Percentiles rank a stretch among this genome's conserved stretches.
These are phyloP conservation scores for Spilogale gracilis DNA, from an alignment of 2,113 vertebrate genomes.

Conservation along the genomic window DNA sequence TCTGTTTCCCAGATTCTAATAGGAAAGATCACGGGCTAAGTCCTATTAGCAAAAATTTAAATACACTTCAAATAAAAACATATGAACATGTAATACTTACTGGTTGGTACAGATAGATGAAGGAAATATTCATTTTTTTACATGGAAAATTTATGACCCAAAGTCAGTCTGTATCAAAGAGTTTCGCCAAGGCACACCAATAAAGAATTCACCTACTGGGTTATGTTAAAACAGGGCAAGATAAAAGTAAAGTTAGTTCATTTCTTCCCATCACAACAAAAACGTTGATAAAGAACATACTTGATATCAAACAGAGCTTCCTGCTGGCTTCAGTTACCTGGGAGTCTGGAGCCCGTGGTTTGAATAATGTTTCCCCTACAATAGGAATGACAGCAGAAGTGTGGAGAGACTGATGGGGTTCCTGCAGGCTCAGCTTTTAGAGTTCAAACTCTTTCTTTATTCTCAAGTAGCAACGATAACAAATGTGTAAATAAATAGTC, in stretches of 20 bases:
- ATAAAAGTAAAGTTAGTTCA: slow-evolving; percentile 92
- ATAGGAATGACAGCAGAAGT: slow-evolving; percentile 98
- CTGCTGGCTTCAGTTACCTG: slow-evolving; percentile 95
- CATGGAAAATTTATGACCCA: slow-evolving; percentile 88
- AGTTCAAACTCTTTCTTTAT: slow-evolving; percentile 90
- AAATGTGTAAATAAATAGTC: slow-evolving; percentile 90
- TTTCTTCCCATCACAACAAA: slow-evolving; percentile 93
- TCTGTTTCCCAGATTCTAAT: slow-evolving; percentile 6
- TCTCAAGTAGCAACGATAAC: slow-evolving; percentile 85
- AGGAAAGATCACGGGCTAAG: slow-evolving; percentile 28
- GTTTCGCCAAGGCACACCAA: slow-evolving; percentile 85
- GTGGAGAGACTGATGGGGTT: slow-evolving; percentile 98
- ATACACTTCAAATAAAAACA: slow-evolving; percentile 83
- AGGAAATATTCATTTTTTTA: slow-evolving; percentile 83
- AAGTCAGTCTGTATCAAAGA: slow-evolving; percentile 87
- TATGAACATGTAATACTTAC: slow-evolving; percentile 77
- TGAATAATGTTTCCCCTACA: slow-evolving; percentile 95
- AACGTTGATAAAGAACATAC: slow-evolving; percentile 90
- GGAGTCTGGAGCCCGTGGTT: slow-evolving; percentile 92
- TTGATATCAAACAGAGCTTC: slow-evolving; percentile 91
- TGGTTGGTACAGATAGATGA: slow-evolving; percentile 77
- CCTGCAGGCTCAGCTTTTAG: slow-evolving; percentile 89
- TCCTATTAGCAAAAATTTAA: slow-evolving; percentile 77
- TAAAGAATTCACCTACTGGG: slow-evolving; percentile 90
- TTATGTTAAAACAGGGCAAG: slow-evolving; percentile 89